Evolutionary conservation across 2,113 vertebrate genomes (phyloP), one percentile per base, ranked within the genome.

Genomic region (Calonectris borealis): DNA sequence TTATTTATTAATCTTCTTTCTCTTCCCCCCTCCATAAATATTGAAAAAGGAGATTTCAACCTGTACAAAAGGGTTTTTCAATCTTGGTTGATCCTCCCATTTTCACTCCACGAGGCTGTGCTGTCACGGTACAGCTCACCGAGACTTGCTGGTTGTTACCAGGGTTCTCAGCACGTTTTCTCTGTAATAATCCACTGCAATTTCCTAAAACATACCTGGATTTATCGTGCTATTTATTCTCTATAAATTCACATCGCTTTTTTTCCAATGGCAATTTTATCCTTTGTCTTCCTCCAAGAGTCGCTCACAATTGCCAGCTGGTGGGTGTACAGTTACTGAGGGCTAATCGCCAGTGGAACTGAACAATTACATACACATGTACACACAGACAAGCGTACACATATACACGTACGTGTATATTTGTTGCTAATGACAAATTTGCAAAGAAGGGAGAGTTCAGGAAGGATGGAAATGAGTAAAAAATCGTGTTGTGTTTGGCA

Each of bases 221-320:
- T 88, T 90, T 80, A 49, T 54, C 48, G 6, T 4, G 9, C 58
- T 73, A 34, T 81, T 89, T 86, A 32, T 60, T 51, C 42, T n/a
- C 21, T 54, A 25, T 26, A 75, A 81, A 79, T 62, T 51, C 27
- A 31, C 38, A 16, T 24, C 42, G 27, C 2, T 29, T 66, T 65
- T 78, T 82, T 84, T 62, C 12, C 34, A 10, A 25, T 32, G 5
- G 11, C 49, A 78, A 6, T 76, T 90, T 90, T 29, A n/a, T 27
- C 54, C 34, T 82, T 88, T 94, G 61, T 44, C 61, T 86, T 57
- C n/a, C 54, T 69, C n/a, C 66, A 32, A 4, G 2, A n/a, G 11
- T 6, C 0, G 0, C 66, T 48, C 48, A 11, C 60, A 31, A 2
- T 16, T 29, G 16, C 2, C 12, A 31, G 19, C 15, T n/a, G 9